Evolutionary conservation across 2,113 vertebrate genomes (phyloP).

Genomic region (Trichomycterus rosablanca): DNA sequence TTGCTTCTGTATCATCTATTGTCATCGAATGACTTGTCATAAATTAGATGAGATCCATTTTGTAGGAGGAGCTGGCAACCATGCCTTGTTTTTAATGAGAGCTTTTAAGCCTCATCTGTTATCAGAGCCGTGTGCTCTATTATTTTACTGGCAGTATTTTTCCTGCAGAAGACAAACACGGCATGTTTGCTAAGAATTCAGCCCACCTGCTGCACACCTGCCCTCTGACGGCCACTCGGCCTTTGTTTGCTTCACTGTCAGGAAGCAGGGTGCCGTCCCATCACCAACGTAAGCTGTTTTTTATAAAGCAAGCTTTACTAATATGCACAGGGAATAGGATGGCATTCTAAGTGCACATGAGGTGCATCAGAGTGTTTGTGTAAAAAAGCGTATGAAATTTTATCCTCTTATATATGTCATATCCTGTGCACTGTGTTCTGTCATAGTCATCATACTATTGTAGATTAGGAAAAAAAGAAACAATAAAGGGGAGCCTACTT

Average conservation of each 20-base stretch:
- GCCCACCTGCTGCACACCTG: constrained; percentile 76
- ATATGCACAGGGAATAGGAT: too few relatives aligned
- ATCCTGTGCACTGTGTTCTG: too few relatives aligned
- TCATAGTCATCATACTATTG: too few relatives aligned
- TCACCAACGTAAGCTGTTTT: constrained; percentile 20
- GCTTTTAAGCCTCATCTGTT: constrained; percentile 43
- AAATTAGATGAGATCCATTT: constrained; percentile 46
- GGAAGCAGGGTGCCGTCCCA: constrained; percentile 49
- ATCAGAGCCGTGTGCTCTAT: constrained; percentile 51
- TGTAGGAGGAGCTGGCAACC: constrained; percentile 45
- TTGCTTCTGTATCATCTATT: constrained; percentile 36
- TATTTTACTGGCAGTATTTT: constrained; percentile 61
- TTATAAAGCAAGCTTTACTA: neutral
- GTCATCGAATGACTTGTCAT: constrained; percentile 40
- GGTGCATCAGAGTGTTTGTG: too few relatives aligned
- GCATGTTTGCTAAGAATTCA: constrained; percentile 68
- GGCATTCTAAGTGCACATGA: too few relatives aligned
- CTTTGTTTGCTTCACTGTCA: constrained; percentile 56
- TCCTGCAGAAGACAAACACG: constrained; percentile 69
- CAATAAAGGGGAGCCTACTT: too few relatives aligned
- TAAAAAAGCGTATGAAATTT: too few relatives aligned
- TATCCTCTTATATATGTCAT: too few relatives aligned
- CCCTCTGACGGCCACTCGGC: constrained; percentile 50
- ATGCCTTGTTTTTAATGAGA: constrained; percentile 48
- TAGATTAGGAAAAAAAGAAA: too few relatives aligned